phyloP scores from a whole-genome alignment of 2,888 invertebrate genomes.

The Tortricodes alternella region DNA sequence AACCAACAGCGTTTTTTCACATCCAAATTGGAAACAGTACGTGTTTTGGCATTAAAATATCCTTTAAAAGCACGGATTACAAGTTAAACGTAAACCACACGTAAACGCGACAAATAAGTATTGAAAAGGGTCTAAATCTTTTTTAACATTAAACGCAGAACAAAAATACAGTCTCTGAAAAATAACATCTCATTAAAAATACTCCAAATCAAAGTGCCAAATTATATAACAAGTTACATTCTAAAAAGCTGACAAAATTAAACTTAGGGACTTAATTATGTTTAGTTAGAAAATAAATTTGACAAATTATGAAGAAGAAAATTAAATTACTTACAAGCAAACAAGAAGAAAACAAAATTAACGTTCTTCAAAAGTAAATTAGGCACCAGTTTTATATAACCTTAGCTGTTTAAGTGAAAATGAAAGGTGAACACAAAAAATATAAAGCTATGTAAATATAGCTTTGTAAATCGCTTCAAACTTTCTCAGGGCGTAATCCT shows the following conservation, averaged over 20 bases:
- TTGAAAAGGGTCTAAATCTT: no score
- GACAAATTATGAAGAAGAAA: slow-evolving; percentile 1
- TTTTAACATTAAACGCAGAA: no score
- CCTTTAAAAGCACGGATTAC: no score
- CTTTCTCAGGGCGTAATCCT: no score
- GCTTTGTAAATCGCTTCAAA: no score
- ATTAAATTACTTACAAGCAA: slow-evolving; percentile 11
- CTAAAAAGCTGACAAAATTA: neutral
- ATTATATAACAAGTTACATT: no score
- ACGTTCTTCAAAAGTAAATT: slow-evolving; percentile 12
- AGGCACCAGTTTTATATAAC: neutral
- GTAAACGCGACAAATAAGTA: no score
- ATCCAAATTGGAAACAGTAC: slow-evolving; percentile 10
- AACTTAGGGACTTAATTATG: slow-evolving; percentile 8
- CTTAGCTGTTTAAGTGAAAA: slow-evolving; percentile 8
- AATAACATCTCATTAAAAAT: neutral
- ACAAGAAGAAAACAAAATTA: slow-evolving; percentile 21
- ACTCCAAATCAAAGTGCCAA: neutral
- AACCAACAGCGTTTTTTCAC: slow-evolving; percentile 21
- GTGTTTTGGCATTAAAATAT: slow-evolving; percentile 28
- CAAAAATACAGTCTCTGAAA: neutral
- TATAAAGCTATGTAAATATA: no score
- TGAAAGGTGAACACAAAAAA: slow-evolving; percentile 6
- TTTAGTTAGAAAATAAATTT: slow-evolving; percentile 9
- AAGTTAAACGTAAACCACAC: no score